Conservation (phyloP, 2,797 vertebrate genomes). For the Buceros bicornis region DNA sequence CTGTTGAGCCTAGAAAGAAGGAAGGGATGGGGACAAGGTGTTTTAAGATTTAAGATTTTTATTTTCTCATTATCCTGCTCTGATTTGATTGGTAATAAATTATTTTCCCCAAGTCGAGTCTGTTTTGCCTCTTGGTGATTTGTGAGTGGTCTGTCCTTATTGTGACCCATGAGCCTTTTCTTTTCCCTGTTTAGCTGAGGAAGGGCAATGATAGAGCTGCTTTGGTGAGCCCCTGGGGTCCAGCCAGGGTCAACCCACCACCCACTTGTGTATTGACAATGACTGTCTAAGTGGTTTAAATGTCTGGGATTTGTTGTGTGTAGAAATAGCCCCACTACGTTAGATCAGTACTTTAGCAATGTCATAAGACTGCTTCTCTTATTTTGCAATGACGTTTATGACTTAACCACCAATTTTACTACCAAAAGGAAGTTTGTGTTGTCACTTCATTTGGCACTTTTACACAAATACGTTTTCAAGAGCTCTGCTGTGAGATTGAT, state of each 20-base stretch:
- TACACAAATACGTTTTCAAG: neutral
- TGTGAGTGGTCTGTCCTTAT: neutral
- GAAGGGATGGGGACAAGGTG: too few species aligned
- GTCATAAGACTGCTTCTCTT: neutral
- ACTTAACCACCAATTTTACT: neutral
- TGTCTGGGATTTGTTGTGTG: neutral
- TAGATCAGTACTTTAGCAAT: neutral
- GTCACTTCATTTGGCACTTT: neutral
- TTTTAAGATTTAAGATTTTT: too few species aligned
- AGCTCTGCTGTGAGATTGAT: neutral
- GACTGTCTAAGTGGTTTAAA: neutral
- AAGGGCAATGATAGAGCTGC: neutral
- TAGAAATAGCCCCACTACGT: neutral
- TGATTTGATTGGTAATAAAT: too few species aligned
- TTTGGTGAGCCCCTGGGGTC: neutral
- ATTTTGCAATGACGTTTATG: neutral
- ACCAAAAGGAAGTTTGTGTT: neutral
- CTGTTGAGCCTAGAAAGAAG: too few species aligned
- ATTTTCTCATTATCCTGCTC: too few species aligned
- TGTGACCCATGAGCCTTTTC: neutral
- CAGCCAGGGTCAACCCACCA: neutral
- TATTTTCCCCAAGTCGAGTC: too few species aligned
- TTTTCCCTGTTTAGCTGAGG: neutral
- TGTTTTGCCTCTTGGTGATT: neutral
- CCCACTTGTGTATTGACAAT: rapidly evolving